Evolutionary conservation across 2,113 vertebrate genomes (phyloP).

Genomic region (Ovibos moschatus): DNA sequence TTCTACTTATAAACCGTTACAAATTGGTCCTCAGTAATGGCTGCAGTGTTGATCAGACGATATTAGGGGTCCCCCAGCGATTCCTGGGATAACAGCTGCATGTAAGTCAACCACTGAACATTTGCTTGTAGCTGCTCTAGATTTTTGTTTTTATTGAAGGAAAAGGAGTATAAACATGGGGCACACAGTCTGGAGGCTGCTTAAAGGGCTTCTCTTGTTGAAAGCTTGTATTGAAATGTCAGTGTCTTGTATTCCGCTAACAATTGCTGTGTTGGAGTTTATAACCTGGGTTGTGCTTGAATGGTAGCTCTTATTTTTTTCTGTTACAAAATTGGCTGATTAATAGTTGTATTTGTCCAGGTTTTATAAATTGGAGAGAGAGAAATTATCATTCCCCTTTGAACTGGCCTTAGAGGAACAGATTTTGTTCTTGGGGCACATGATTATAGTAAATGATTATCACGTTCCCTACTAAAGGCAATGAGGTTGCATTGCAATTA

Average conservation of each 20-base stretch:
- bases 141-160: conserved; percentile 78
- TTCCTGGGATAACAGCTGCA: conserved; percentile 76
- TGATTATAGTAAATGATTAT: conserved; percentile 46
- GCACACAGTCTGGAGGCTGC: conserved; percentile 65
- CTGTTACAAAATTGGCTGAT: not conserved
- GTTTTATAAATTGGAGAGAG: not conserved
- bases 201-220: conserved; percentile 73
- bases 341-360: not conserved
- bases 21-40: conserved; percentile 79
- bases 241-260: conserved; percentile 33
- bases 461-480: conserved; percentile 49
- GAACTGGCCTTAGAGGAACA: not conserved
- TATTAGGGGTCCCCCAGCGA: conserved; percentile 76
- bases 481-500: conserved; percentile 65
- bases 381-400: not conserved
- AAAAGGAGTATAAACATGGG: conserved; percentile 77
- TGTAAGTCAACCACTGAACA: conserved; percentile 78
- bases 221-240: conserved; percentile 69
- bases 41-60: conserved; percentile 79
- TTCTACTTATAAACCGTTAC: conserved; percentile 79
- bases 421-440: conserved; percentile 33
- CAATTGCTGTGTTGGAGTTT: not conserved
- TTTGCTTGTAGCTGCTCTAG: conserved; percentile 80
- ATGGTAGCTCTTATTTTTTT: not conserved
- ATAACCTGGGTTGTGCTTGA: not conserved